A percentile compares a stretch with the other conserved stretches of the same genome.
Conservation (phyloP, 2,888 invertebrate species). For the Erynnis tages region DNA sequence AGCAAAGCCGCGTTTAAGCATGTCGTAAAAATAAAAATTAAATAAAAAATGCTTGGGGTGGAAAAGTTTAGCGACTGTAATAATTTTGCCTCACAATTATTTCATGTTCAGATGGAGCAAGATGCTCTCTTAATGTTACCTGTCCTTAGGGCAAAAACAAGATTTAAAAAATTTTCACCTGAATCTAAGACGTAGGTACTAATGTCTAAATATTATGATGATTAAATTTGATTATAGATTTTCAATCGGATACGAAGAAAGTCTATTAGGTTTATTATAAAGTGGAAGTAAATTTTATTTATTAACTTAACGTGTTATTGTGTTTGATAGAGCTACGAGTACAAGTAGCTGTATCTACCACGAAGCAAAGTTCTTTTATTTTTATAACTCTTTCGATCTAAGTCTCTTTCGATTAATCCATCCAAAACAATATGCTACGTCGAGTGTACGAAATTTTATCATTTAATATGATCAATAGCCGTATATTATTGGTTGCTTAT, state of each 20-base stretch:
- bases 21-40: constrained; percentile 81
- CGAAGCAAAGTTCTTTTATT: background rate
- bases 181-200: background rate
- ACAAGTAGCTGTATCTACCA: too few species aligned
- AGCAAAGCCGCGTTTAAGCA: constrained; percentile 79
- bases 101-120: constrained; percentile 56
- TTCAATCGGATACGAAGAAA: background rate
- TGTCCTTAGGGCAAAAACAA: constrained; percentile 53
- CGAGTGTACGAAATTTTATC: constrained; percentile 15
- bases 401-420: background rate
- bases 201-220: background rate
- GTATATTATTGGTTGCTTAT: constrained; percentile 17
- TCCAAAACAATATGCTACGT: constrained; percentile 11
- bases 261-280: background rate
- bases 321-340: too few species aligned
- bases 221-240: background rate
- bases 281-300: background rate
- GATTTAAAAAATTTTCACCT: background rate
- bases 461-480: constrained; percentile 25
- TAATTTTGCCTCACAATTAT: constrained; percentile 73
- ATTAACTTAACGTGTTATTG: too few species aligned
- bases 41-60: constrained; percentile 77
- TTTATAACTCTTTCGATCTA: background rate
- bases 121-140: constrained; percentile 62
- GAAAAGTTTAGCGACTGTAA: constrained; percentile 72